A percentile compares a stretch with the other conserved stretches of the same genome.
Evolutionary conservation across 1,140 invertebrate species (phyloP).

Genomic region (Ganaspis sp.): DNA sequence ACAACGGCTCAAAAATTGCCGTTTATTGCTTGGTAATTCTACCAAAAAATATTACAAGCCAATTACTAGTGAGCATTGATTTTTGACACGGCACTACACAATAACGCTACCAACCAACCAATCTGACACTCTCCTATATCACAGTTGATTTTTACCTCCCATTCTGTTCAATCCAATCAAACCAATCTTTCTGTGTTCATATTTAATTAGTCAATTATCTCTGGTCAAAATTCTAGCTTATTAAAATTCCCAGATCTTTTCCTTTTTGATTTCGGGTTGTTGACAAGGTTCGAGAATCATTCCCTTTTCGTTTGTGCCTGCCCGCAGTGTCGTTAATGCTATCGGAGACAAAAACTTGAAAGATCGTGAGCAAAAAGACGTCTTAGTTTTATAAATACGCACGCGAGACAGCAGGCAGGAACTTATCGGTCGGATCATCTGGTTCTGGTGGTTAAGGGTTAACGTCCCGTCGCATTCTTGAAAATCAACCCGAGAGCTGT

Average conservation of each 20-base stretch:
- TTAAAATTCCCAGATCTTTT: background rate
- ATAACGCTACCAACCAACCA: too few relatives aligned
- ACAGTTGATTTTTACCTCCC: too few relatives aligned
- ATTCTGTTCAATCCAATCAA: too few relatives aligned
- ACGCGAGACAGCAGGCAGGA: constrained; percentile 41
- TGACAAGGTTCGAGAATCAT: background rate
- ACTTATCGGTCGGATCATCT: constrained; percentile 59
- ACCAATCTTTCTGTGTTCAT: too few relatives aligned
- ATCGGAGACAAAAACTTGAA: constrained; percentile 12
- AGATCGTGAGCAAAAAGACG: constrained; percentile 30
- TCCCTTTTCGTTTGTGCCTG: background rate
- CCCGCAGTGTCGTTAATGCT: background rate
- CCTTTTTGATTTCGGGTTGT: background rate
- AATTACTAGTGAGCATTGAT: too few relatives aligned
- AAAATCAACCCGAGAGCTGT: constrained; percentile 52
- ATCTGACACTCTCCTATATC: too few relatives aligned
- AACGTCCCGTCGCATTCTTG: constrained; percentile 59
- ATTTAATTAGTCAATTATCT: background rate
- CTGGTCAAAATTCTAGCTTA: background rate
- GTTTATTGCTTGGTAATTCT: too few relatives aligned
- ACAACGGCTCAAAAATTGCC: too few relatives aligned
- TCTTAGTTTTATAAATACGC: constrained; percentile 58
- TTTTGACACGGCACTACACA: too few relatives aligned
- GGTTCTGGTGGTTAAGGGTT: constrained; percentile 47
- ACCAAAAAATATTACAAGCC: too few relatives aligned